Evolutionary conservation across 2,113 vertebrate species (phyloP), one percentile per base, ranked within the genome.

Genomic region (Cottus gobio): DNA sequence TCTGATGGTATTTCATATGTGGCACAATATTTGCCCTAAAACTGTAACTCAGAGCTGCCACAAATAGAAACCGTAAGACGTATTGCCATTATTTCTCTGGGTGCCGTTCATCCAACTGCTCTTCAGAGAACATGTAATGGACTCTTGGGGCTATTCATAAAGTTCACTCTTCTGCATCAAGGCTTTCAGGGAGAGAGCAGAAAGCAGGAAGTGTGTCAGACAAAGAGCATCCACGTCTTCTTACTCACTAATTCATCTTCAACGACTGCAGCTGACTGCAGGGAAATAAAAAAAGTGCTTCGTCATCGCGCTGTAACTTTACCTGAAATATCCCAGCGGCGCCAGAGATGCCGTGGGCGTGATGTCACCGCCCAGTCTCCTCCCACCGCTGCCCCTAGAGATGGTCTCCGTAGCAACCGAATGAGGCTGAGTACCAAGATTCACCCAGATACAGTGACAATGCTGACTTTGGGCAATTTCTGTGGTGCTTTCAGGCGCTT

Each of bases 81-180:
- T 60, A 74, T 85, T 83, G 75, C 62, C 69, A 79, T 88, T 90
- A 66, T 86, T 79, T 85, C 77, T 87, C 75, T 86, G 70, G 24
- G 75, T 92, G 85, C 85, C 88, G 80, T 85, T 88, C 79, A 90
- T 90, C 87, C 87, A 87, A 87, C 77, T 91, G 84, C 84, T 90
- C 86, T 85, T 86, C 84, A 44, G 73, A 87, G 81, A 71, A 85
- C 77, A 80, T 88, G 60, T 83, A 90, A 92, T 86, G 77, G 79
- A 74, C 71, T 84, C 87, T 81, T 64, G 88, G 74, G 88, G 86
- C 71, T 85, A 79, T 90, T 90, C 82, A 75, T 90, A 83, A 92
- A 90, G 86, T 89, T 90, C 87, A 90, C 70, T 90, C 76, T 77
- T 81, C 89, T 91, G 85, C 77, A 87, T 87, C 52, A 77, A 46